phyloP scores from a whole-genome alignment of 2,888 invertebrate genomes.

The Tholera decimalis region DNA sequence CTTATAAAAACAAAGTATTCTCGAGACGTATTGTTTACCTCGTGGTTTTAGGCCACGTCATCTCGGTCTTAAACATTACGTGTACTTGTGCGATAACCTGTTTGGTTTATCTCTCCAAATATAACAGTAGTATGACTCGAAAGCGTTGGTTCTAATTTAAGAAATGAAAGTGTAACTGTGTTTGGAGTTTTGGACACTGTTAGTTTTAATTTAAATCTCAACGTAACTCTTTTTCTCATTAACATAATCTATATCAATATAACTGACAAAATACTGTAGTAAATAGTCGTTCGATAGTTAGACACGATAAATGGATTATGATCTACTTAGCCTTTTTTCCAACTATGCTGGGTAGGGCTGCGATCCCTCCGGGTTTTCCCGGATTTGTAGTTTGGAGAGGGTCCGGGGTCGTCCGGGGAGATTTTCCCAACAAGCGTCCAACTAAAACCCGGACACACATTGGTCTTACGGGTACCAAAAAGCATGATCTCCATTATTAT shows the following conservation, averaged over 20 bases:
- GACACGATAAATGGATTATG: too few species aligned
- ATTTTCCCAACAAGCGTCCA: too few species aligned
- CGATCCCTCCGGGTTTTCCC: too few species aligned
- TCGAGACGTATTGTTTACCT: not conserved
- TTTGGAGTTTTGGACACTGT: not conserved
- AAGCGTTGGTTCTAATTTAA: not conserved
- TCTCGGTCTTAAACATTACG: not conserved
- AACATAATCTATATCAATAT: too few species aligned
- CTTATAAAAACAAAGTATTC: not conserved
- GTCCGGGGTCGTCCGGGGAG: too few species aligned
- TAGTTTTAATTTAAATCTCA: not conserved
- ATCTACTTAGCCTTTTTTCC: too few species aligned
- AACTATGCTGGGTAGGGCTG: too few species aligned
- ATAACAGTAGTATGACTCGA: not conserved
- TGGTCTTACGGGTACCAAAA: too few species aligned
- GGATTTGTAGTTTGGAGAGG: too few species aligned
- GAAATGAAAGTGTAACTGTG: not conserved
- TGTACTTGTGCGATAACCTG: constrained; percentile 29
- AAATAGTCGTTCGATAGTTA: not conserved
- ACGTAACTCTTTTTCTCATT: not conserved
- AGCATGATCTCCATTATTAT: too few species aligned
- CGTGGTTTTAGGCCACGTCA: constrained; percentile 16
- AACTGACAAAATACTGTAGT: too few species aligned
- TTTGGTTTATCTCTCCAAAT: constrained; percentile 3
- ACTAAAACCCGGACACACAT: too few species aligned